Evolutionary conservation across 53 echinoderm and acorn worm species (phyloP).

Genomic region (Mesocentrotus franciscanus): DNA sequence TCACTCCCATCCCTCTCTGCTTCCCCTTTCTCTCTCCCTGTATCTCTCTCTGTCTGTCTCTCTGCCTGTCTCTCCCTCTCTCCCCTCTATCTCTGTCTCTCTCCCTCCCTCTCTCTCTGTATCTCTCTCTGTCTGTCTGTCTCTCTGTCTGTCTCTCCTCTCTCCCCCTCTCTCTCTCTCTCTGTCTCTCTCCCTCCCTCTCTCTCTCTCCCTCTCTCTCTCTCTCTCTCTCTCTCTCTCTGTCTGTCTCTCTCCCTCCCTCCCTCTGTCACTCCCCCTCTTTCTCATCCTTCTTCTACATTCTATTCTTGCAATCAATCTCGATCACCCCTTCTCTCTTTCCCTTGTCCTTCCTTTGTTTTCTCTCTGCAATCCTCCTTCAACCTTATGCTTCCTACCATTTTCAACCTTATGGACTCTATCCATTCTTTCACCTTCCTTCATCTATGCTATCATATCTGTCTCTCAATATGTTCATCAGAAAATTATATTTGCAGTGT

Average conservation of each 20-base stretch:
- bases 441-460: not conserved
- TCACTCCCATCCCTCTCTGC: not conserved
- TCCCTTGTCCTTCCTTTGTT: not conserved
- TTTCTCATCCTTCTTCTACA: not conserved
- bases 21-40: slow-evolving; percentile 1
- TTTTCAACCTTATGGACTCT: too few relatives aligned
- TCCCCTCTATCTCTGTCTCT: not conserved
- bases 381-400: not conserved
- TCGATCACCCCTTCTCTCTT: not conserved
- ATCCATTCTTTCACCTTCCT: too few relatives aligned
- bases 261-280: not conserved
- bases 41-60: slow-evolving; percentile 20
- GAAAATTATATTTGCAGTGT: slow-evolving; percentile 24
- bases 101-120: not conserved
- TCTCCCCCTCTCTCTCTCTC: not conserved
- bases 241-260: not conserved
- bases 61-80: not conserved
- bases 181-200: not conserved
- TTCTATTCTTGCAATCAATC: not conserved
- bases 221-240: not conserved
- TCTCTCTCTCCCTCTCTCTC: not conserved
- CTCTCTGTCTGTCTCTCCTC: too few relatives aligned
- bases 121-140: too few relatives aligned
- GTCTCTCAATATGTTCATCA: not conserved
- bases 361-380: not conserved